These are phyloP conservation scores for Chiroxiphia lanceolata DNA, from an alignment of 2,797 vertebrate species.

Conservation along the genomic window DNA sequence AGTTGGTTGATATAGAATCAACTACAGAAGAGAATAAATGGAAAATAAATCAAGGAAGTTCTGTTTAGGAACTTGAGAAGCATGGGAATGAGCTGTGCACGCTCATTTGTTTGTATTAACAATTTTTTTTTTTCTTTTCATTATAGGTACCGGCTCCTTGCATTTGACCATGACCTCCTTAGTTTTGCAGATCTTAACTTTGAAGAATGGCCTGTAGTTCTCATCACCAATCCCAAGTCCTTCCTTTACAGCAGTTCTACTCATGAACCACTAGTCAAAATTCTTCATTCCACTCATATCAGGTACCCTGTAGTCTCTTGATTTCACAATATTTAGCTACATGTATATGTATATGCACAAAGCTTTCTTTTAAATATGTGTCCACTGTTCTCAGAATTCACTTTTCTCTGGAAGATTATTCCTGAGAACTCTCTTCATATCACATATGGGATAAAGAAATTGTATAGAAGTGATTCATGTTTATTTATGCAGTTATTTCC, in stretches of 20 bases:
- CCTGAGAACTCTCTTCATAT: neutral
- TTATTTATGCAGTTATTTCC: neutral
- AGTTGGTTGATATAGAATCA: neutral
- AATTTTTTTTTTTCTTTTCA: neutral
- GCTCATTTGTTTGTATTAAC: neutral
- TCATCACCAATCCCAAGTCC: constrained; percentile 96
- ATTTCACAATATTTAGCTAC: neutral
- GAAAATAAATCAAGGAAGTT: neutral
- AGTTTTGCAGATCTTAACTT: constrained; percentile 92
- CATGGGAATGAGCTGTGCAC: neutral
- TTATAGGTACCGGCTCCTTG: constrained; percentile 90
- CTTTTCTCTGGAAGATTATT: neutral
- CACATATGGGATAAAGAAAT: neutral
- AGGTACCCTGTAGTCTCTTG: constrained; percentile 78
- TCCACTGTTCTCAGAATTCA: neutral
- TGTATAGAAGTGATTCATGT: neutral
- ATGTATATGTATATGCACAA: neutral
- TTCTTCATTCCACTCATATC: constrained; percentile 90
- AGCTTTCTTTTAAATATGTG: accelerated
- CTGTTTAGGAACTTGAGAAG: neutral
- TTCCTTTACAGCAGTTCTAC: constrained; percentile 87
- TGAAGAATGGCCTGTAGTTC: constrained; percentile 89
- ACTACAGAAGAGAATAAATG: neutral
- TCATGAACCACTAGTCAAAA: constrained; percentile 86
- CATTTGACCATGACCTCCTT: constrained; percentile 93